These are phyloP conservation scores for human DNA, from an alignment of 2,113 vertebrate species.

Conservation along the genomic window DNA sequence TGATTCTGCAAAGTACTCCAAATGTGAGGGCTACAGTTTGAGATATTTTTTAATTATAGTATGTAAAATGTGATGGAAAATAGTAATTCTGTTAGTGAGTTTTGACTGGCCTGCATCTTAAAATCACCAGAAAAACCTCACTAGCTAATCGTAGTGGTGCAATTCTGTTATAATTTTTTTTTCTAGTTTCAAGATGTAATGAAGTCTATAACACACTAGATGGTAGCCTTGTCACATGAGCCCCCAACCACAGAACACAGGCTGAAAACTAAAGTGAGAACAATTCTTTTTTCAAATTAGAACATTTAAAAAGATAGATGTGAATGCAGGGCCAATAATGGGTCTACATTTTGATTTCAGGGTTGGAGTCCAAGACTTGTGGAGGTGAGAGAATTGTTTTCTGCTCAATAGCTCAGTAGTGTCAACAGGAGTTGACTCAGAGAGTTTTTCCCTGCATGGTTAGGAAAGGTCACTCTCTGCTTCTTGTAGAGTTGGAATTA, in stretches of 20 bases:
- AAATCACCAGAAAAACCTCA: background rate
- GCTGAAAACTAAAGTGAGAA: rapidly evolving
- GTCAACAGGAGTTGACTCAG: background rate
- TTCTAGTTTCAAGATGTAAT: slow-evolving; percentile 46
- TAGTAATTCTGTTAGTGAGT: background rate
- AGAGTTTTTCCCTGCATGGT: background rate
- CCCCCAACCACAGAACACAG: rapidly evolving
- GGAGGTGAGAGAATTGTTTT: background rate
- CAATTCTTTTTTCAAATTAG: rapidly evolving
- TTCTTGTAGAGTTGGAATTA: background rate
- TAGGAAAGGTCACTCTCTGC: background rate
- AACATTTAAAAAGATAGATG: background rate
- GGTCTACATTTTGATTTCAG: background rate
- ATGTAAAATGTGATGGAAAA: background rate
- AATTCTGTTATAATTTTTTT: background rate
- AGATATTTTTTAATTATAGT: background rate
- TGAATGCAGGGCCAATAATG: background rate
- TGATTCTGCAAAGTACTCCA: background rate
- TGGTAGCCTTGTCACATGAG: slow-evolving; percentile 69
- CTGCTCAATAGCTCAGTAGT: background rate
- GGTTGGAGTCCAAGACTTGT: background rate
- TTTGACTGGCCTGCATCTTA: background rate
- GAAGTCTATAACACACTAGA: background rate
- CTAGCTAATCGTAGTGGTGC: rapidly evolving
- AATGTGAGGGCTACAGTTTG: background rate